These are phyloP conservation scores for Hemitrygon akajei DNA, from an alignment of 2,797 vertebrate genomes.

Conservation along the genomic window DNA sequence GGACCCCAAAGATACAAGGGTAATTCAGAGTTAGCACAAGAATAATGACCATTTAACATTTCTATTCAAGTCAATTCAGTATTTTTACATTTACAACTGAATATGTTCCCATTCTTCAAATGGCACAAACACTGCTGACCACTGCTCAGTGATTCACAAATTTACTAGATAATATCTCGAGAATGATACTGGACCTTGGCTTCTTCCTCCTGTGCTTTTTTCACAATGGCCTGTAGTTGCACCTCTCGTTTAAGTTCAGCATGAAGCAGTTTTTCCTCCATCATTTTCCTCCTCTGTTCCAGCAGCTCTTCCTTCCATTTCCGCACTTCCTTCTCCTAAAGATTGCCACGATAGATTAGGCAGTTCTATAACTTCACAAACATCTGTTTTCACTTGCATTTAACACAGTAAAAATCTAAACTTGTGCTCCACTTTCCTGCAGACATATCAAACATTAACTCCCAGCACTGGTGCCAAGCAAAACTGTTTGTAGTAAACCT, in stretches of 20 bases:
- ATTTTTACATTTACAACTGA: too few species aligned
- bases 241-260: slow-evolving; percentile 93
- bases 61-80: background rate
- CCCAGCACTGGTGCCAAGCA: background rate
- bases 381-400: background rate
- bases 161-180: background rate
- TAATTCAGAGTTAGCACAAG: background rate
- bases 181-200: slow-evolving; percentile 71
- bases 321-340: slow-evolving; percentile 90
- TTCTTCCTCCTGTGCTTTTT: slow-evolving; percentile 97
- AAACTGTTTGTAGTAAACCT: background rate
- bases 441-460: background rate
- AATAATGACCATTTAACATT: background rate
- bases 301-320: slow-evolving; percentile 96
- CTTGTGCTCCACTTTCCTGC: background rate
- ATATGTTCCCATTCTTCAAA: background rate
- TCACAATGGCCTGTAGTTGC: slow-evolving; percentile 94
- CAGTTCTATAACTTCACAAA: background rate
- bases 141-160: background rate
- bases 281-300: slow-evolving; percentile 90
- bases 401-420: background rate
- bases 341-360: background rate
- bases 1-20: background rate
- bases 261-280: slow-evolving; percentile 94
- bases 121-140: background rate